Base-by-base conservation (phyloP, 2,113 vertebrate species). In the Petromus typicus region DNA sequence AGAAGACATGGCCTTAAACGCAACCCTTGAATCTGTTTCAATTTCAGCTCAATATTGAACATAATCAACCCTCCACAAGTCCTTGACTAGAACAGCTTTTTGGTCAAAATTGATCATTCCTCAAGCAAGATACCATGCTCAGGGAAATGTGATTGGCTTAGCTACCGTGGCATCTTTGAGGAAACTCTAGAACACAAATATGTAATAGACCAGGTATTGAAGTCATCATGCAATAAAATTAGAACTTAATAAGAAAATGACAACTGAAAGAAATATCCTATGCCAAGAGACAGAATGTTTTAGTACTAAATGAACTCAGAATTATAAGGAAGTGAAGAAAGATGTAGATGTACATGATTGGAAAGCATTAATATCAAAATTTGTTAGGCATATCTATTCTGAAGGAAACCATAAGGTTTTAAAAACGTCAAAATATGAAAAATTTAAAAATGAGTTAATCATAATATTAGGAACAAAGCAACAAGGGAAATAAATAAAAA, bases 281-380 rank as follows among this genome's bases (percentile, higher is more conserved):
- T 63, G 12, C 34, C 56, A 75, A 37, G 56, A 87, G 66, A 64
- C 8, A 48, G 20, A 86, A 25, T 78, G 59, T 27, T 51, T 89
- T 69, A 88, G 16, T 95, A 78, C 4, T 61, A 43, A 91, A 40
- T 57, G 81, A 87, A 54, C 7, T 17, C 48, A 30, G 40, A 57
- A 37, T 76, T 25, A 67, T 76, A 75, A 83, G 34, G 40, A 95
- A 92, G 51, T 54, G 57, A 75, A 88, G 66, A 92, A 66, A 82
- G 51, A 59, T 48, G 30, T 63, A 66, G 37, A 64, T 27, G 59
- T 73, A 59, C 56, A 51, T 83, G 34, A 91, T 64, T 43, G 81
- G 89, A 91, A 81, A 66, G 32, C 22, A 37, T 75, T 82, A 34
- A 75, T 75, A 45, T 75, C 57, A 57, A 75, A n/a, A 66, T 25